Percentiles rank a stretch among this genome's conserved stretches.
These are phyloP conservation scores for Lymantria dispar DNA, from an alignment of 2,888 invertebrate species.

Conservation along the genomic window DNA sequence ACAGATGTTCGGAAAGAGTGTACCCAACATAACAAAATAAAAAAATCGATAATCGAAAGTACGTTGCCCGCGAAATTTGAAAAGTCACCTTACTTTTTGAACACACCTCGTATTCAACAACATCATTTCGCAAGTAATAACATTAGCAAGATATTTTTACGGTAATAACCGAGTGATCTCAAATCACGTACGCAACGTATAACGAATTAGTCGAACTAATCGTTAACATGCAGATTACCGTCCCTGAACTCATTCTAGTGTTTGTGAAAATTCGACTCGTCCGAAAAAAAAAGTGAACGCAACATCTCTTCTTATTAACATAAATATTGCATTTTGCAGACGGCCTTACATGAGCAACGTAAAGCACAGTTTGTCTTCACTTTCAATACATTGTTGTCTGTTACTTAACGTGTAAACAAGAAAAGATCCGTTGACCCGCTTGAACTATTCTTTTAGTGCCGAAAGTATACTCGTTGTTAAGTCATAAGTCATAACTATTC, in stretches of 20 bases:
- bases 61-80: too few species aligned
- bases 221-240: slow-evolving; percentile 25
- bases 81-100: too few species aligned
- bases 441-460: neutral
- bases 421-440: slow-evolving; percentile 18
- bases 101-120: too few species aligned
- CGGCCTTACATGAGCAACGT: slow-evolving; percentile 25
- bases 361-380: slow-evolving; percentile 24
- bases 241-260: slow-evolving; percentile 45
- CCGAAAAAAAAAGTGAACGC: slow-evolving; percentile 46
- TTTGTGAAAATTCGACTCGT: slow-evolving; percentile 48
- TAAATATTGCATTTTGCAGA: slow-evolving; percentile 48
- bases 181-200: slow-evolving; percentile 29
- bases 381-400: slow-evolving; percentile 29
- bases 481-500: too few species aligned
- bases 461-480: neutral
- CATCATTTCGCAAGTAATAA: too few species aligned
- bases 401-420: slow-evolving; percentile 27
- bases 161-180: slow-evolving; percentile 26
- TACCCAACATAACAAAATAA: too few species aligned
- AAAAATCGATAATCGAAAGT: too few species aligned
- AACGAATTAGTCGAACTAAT: slow-evolving; percentile 33
- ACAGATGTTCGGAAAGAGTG: too few species aligned
- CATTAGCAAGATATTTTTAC: slow-evolving; percentile 10
- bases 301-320: slow-evolving; percentile 46